Percentiles rank a stretch among this genome's conserved stretches.
Conservation (phyloP, 92 coral and sea anemone species). For the Epizoanthus scotinus region DNA sequence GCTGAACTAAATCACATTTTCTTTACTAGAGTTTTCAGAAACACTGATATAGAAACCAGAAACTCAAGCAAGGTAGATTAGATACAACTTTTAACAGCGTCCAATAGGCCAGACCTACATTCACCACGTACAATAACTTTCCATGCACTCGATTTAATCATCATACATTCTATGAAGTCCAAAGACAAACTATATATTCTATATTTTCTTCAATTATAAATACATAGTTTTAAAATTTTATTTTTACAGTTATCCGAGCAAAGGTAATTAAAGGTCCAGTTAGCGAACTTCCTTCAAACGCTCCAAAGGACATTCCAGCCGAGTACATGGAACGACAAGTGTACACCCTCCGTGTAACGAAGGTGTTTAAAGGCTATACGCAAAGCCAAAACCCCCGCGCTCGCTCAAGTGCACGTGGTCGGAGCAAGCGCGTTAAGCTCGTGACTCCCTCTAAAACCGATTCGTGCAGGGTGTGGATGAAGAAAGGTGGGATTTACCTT, state of each 20-base stretch:
- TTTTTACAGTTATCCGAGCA: constrained; percentile 74
- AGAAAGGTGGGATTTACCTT: constrained; percentile 69
- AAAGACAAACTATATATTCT: not conserved
- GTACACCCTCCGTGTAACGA: constrained; percentile 82
- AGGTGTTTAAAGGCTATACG: constrained; percentile 82
- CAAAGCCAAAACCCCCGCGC: constrained; percentile 56
- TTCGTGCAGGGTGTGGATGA: constrained; percentile 70
- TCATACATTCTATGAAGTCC: no score
- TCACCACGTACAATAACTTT: no score
- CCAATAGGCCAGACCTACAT: no score
- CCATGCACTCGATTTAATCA: no score
- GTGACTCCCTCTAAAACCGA: constrained; percentile 77
- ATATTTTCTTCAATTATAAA: not conserved
- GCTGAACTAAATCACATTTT: no score
- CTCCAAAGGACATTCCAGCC: constrained; percentile 54
- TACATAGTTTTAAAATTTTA: no score
- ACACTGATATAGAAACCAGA: no score
- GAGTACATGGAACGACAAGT: constrained; percentile 76
- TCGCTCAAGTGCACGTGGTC: constrained; percentile 39
- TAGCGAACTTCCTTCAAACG: constrained; percentile 63
- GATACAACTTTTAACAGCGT: no score
- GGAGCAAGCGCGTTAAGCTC: constrained; percentile 54
- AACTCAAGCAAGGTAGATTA: no score
- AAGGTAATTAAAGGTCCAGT: constrained; percentile 71
- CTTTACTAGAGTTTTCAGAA: no score